A percentile compares a stretch with the other conserved stretches of the same genome.
These are phyloP conservation scores for Cynopterus sphinx DNA, from an alignment of 2,797 vertebrate genomes.

Conservation along the genomic window DNA sequence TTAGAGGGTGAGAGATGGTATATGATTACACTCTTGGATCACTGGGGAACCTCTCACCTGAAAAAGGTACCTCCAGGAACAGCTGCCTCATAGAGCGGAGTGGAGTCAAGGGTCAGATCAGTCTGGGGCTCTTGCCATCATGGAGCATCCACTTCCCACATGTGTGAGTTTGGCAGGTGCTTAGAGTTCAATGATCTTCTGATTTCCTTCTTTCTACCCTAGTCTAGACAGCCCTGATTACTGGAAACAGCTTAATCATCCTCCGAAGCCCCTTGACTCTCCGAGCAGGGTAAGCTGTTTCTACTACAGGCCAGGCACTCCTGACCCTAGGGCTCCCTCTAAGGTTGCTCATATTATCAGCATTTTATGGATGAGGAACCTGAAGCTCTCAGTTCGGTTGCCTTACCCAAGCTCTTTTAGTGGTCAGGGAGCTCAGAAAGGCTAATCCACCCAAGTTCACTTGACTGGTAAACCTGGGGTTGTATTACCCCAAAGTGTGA, in stretches of 20 bases:
- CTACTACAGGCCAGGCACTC: too few species aligned
- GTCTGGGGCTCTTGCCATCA: background rate
- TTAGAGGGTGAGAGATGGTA: slow-evolving; percentile 36
- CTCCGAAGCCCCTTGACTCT: background rate
- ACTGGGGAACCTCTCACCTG: slow-evolving; percentile 21
- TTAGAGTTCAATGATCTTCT: background rate
- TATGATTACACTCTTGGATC: slow-evolving; percentile 25
- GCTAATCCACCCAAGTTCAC: background rate
- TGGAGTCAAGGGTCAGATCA: background rate
- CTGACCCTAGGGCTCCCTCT: background rate
- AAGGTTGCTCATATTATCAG: background rate
- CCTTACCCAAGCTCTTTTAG: background rate
- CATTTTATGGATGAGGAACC: background rate
- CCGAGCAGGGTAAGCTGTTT: background rate
- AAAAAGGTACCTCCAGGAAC: background rate
- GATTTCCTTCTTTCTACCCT: background rate
- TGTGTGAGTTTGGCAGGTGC: too few species aligned
- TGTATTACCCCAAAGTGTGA: background rate
- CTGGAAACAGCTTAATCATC: background rate
- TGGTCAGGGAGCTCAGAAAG: background rate
- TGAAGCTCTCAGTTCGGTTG: background rate
- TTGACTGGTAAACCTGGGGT: background rate
- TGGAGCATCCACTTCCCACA: background rate
- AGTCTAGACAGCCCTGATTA: background rate
- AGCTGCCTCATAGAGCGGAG: background rate